phyloP scores from a whole-genome alignment of 2,888 invertebrate genomes.

The Eupeodes luniger region DNA sequence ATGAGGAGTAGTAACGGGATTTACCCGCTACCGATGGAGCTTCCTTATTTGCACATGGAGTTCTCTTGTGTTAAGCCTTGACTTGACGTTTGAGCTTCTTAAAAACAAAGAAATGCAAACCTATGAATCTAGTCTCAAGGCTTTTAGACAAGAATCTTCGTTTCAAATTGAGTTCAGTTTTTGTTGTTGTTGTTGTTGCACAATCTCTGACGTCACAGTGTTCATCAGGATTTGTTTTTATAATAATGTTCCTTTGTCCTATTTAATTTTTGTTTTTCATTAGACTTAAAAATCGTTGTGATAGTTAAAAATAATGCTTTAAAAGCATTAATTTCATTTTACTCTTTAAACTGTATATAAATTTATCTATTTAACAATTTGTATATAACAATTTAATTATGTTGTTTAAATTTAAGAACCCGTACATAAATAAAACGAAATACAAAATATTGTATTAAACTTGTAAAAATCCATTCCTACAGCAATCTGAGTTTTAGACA shows the following conservation, averaged over 20 bases:
- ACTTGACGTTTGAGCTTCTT: slow-evolving; percentile 6
- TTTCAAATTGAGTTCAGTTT: not conserved
- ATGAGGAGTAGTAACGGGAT: no score
- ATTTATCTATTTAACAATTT: slow-evolving; percentile 2
- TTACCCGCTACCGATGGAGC: not conserved
- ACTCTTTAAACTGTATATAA: slow-evolving; percentile 55
- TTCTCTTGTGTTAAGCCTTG: slow-evolving; percentile 5
- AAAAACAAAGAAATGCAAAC: not conserved
- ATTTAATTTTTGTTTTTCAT: slow-evolving; percentile 46
- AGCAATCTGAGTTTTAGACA: slow-evolving; percentile 32
- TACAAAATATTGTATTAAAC: not conserved
- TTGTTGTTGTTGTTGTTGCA: not conserved
- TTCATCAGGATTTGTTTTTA: not conserved
- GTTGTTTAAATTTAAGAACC: not conserved
- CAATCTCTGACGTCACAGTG: slow-evolving; percentile 5
- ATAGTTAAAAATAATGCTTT: slow-evolving; percentile 71
- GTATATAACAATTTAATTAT: slow-evolving; percentile 9
- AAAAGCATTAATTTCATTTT: slow-evolving; percentile 62
- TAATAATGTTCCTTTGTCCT: slow-evolving; percentile 33
- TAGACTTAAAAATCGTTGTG: slow-evolving; percentile 74
- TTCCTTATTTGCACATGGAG: not conserved
- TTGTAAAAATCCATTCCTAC: slow-evolving; percentile 63
- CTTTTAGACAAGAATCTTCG: not conserved
- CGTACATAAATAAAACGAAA: not conserved
- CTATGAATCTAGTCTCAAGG: slow-evolving; percentile 12